These are phyloP conservation scores for Elachura formosa DNA, from an alignment of 2,113 vertebrate species.

Conservation along the genomic window DNA sequence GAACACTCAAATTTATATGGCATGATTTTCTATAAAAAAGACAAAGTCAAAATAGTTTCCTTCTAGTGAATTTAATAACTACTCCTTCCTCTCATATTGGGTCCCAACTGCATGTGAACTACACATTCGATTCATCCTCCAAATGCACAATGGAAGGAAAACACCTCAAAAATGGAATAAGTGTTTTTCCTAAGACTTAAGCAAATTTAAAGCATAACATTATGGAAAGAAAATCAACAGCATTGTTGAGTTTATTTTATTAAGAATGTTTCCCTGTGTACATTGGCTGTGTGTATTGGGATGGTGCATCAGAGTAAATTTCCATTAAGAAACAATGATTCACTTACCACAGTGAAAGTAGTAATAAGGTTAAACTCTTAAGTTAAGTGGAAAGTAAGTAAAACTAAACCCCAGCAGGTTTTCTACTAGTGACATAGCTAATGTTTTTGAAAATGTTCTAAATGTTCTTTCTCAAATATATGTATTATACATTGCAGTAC, in stretches of 20 bases:
- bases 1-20: neutral
- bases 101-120: neutral
- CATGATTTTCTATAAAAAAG: neutral
- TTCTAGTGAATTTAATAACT: neutral
- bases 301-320: slow-evolving; percentile 1
- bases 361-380: slow-evolving; percentile 47
- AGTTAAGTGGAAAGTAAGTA: slow-evolving; percentile 50
- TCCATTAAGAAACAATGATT: slow-evolving; percentile 49
- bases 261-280: slow-evolving; percentile 4
- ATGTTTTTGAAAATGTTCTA: slow-evolving; percentile 58
- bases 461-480: slow-evolving; percentile 51
- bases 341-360: slow-evolving; percentile 10
- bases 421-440: slow-evolving; percentile 23
- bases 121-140: neutral
- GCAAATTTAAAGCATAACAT: neutral
- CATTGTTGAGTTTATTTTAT: neutral
- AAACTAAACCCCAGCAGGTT: slow-evolving; percentile 58
- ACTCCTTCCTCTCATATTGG: neutral
- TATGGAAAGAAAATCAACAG: neutral
- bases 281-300: neutral
- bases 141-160: neutral
- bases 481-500: slow-evolving; percentile 40
- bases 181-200: neutral
- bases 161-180: neutral
- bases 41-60: neutral